Evolutionary conservation across 2,888 invertebrate species (phyloP), one percentile per base, ranked within the genome.

Genomic region (Ganaspis brasiliensis): DNA sequence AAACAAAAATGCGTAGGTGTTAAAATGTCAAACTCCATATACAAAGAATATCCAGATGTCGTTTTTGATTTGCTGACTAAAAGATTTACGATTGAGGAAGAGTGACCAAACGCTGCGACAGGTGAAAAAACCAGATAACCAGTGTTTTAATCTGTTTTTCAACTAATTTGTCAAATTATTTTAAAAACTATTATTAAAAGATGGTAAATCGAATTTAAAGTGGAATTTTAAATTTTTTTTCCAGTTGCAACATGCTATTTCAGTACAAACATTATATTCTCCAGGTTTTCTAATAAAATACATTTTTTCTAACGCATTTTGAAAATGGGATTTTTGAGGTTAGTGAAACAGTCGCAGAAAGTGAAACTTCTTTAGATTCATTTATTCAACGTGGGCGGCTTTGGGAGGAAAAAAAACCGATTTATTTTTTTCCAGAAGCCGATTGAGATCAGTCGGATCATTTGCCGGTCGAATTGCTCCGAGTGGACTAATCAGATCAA

Each of bases 381-480:
- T n/a, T n/a, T 82, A 85, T 87, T 87, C 89, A 83, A 89, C 89
- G 88, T 89, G 89, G 89, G 89, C 88, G 89, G 88, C 85, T 84
- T 88, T 88, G 88, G 84, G 85, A 84, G 83, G 80, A 67, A 49
- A 40, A 8, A 40, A 81, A 81, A 77, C 81, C 78, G 72, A 87
- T 86, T 87, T 85, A 85, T 83, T 88, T 89, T 89, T 89, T 90
- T 90, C 90, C 90, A 87, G 90, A 86, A 90, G 90, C 90, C 89
- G 90, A 90, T 90, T 89, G 90, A 90, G 89, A 89, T 89, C 87
- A 85, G 82, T 87, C 82, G 88, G 87, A 88, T 89, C 87, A 89
- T 90, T 90, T 90, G 87, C 89, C 86, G 87, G 85, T 80, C 89
- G 87, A 86, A 85, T 85, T 86, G 84, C 80, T 84, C 85, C 84